phyloP scores from a whole-genome alignment of 2,888 invertebrate genomes.

The Luperina nickerlii region DNA sequence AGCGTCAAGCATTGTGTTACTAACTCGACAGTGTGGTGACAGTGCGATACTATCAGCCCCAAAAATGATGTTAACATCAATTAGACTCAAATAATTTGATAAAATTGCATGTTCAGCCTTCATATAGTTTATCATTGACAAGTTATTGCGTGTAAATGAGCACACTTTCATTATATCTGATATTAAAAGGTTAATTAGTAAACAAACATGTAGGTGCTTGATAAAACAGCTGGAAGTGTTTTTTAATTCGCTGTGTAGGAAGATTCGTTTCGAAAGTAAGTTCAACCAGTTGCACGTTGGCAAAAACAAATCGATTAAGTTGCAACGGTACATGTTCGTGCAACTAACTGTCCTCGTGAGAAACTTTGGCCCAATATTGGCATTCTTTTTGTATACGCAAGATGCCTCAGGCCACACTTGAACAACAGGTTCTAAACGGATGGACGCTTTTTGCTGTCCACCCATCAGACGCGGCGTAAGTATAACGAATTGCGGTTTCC shows the following conservation, averaged over 20 bases:
- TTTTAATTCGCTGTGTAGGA: background rate
- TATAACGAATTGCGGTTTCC: conserved; percentile 43
- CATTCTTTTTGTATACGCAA: conserved; percentile 67
- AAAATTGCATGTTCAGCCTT: conserved; percentile 13
- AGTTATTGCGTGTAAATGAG: conserved; percentile 31
- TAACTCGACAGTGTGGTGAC: background rate
- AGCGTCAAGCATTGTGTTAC: background rate
- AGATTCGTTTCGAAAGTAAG: conserved; percentile 17
- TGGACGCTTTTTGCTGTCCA: conserved; percentile 45
- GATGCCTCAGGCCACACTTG: conserved; percentile 44
- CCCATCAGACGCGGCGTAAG: conserved; percentile 27
- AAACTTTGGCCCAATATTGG: conserved; percentile 67
- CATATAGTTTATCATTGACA: conserved; percentile 29
- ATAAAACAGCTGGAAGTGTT: background rate
- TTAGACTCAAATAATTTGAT: conserved; percentile 26
- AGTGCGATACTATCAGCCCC: conserved; percentile 21
- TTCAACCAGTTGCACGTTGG: conserved; percentile 34
- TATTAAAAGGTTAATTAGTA: conserved; percentile 19
- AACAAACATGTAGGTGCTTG: conserved; percentile 11
- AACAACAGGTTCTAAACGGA: conserved; percentile 56
- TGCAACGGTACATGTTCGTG: conserved; percentile 52
- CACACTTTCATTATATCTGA: conserved; percentile 18
- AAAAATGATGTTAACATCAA: conserved; percentile 27
- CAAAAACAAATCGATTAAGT: conserved; percentile 57
- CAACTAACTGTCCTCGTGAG: conserved; percentile 68